A percentile compares a stretch with the other conserved stretches of the same genome.
Evolutionary conservation across 2,797 vertebrate species (phyloP).

Genomic region (Eulemur coronatus): DNA sequence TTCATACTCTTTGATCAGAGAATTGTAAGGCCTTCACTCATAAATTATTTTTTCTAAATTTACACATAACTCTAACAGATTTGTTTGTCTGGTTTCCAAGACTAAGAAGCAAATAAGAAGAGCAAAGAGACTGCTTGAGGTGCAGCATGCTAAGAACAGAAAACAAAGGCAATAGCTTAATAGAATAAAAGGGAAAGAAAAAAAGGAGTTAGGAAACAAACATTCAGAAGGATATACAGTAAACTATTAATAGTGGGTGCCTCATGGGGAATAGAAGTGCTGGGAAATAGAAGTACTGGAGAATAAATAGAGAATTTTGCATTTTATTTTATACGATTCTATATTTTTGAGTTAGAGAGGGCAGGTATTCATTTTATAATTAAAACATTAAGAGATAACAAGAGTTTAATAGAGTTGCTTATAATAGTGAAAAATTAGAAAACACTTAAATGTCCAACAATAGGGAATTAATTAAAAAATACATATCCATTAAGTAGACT

Average conservation of each 20-base stretch:
- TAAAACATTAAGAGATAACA: constrained; percentile 10
- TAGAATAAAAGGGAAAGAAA: not conserved
- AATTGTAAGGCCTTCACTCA: not conserved
- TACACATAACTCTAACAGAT: not conserved
- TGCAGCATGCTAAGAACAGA: not conserved
- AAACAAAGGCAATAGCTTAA: not conserved
- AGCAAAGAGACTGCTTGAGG: not conserved
- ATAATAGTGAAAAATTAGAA: constrained; percentile 49
- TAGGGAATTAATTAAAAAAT: not conserved
- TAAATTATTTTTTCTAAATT: constrained; percentile 10
- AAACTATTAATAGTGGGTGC: not conserved
- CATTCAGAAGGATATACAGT: not conserved
- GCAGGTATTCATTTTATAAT: constrained; percentile 19
- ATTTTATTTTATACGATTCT: constrained; percentile 45
- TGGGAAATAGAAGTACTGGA: not conserved
- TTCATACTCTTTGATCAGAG: not conserved
- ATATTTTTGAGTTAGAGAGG: not conserved
- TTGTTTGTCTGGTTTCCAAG: not conserved
- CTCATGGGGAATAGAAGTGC: not conserved
- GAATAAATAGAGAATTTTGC: constrained; percentile 30
- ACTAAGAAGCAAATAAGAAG: constrained; percentile 3
- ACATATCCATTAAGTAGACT: not conserved
- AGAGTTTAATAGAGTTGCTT: not conserved
- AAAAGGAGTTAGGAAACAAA: not conserved
- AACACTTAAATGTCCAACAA: not conserved